Percentiles rank a stretch among this genome's conserved stretches.
Conservation (phyloP, 2,797 vertebrate genomes). For the Melanotaenia parkinsoni region DNA sequence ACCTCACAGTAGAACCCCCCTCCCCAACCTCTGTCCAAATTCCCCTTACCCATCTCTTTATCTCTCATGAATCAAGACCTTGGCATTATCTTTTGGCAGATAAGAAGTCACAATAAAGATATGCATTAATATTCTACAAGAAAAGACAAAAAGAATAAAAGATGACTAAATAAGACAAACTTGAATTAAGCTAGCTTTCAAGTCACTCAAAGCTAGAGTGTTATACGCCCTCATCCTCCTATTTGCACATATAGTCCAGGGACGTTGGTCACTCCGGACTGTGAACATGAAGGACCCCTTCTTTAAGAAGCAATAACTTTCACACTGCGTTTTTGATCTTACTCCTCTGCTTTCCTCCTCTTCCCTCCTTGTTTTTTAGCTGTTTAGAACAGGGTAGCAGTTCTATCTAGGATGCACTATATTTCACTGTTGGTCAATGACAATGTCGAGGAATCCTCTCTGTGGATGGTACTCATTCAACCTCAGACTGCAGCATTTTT, state of each 20-base stretch:
- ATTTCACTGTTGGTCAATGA: constrained; percentile 31
- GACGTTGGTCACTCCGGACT: constrained; percentile 67
- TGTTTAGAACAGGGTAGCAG: constrained; percentile 67
- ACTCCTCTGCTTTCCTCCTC: constrained; percentile 37
- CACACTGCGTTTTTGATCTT: constrained; percentile 70
- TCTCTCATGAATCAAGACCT: constrained; percentile 38
- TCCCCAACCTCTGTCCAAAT: constrained; percentile 29
- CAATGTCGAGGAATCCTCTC: constrained; percentile 40
- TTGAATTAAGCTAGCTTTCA: constrained; percentile 32
- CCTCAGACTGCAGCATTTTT: constrained; percentile 42
- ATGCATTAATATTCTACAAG: constrained; percentile 10
- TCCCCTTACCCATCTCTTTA: constrained; percentile 34
- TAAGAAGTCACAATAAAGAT: constrained; percentile 27
- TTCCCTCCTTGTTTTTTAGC: constrained; percentile 19
- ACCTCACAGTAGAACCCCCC: constrained; percentile 61
- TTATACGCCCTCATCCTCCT: constrained; percentile 45
- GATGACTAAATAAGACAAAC: constrained; percentile 4
- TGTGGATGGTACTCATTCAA: constrained; percentile 30
- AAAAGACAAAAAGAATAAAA: constrained; percentile 2
- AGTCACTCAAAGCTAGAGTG: constrained; percentile 34
- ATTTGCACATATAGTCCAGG: constrained; percentile 77
- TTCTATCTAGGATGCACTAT: constrained; percentile 74
- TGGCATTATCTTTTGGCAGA: constrained; percentile 34
- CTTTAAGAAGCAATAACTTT: constrained; percentile 79
- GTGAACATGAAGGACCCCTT: constrained; percentile 73